Evolutionary conservation across 2,113 vertebrate species (phyloP), one percentile per base, ranked within the genome.

Genomic region (Orthochromis malagaraziensis): DNA sequence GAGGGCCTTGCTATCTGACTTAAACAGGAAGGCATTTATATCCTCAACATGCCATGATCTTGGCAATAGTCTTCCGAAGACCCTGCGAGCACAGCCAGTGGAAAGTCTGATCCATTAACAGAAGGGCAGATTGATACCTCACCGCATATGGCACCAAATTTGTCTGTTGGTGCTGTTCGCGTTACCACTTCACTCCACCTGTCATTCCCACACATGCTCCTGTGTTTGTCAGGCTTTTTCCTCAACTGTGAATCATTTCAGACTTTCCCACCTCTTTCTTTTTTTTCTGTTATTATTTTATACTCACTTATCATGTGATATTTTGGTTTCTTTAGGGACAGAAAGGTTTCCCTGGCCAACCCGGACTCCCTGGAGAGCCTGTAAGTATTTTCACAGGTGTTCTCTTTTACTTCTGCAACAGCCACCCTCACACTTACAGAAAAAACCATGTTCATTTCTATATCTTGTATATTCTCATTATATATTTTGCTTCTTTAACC

Each of bases 311-410:
- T 35, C 38, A 8, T 83, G 24, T 87, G 51, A 91, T 16, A 35
- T 84, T 12, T 87, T 84, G 92, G 85, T 81, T 40, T 95, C 83
- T 88, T 29, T 93, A 99, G 99, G 99, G 99, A 83, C 96, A 97
- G 81, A 98, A 97, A 96, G 99, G 99, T 88, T 96, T 98, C 84
- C 97, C 97, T 86, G 99, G 99, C 96, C 97, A 98, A 12, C 94
- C 97, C 40, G 98, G 98, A 93, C 97, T 98, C 87, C 98, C 98
- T 55, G 99, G 98, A 97, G 98, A 99, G 91, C 94, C 97, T 95
- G 99, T 99, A 93, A 98, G 98, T 97, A 87, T 75, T 75, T 75
- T 82, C 65, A 81, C 33, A 21, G 4, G 55, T 21, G 9, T 75
- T 40, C 38, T 84, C 26, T 14, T 17, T 17, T 33, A 17, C 7